phyloP scores from a whole-genome alignment of 2,113 vertebrate species.

The Anolis sagrei region DNA sequence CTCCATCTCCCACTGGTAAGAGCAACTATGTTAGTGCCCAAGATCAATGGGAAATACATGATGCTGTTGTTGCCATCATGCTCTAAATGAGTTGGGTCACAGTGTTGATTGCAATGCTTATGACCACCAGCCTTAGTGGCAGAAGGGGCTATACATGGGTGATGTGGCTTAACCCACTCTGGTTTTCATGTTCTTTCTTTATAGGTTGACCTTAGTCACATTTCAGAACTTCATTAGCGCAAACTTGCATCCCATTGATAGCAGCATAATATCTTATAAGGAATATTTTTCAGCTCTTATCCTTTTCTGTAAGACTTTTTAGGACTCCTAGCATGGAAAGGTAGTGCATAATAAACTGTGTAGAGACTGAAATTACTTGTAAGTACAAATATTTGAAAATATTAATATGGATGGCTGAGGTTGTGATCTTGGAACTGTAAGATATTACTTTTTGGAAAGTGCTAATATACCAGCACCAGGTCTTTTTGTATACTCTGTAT shows the following conservation, averaged over 20 bases:
- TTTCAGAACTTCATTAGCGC: neutral
- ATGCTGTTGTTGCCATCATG: too few relatives aligned
- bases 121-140: neutral
- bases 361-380: neutral
- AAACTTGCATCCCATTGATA: too few relatives aligned
- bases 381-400: constrained; percentile 2
- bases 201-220: neutral
- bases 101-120: neutral
- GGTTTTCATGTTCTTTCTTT: neutral
- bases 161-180: neutral
- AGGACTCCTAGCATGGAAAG: neutral
- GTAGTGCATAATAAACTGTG: neutral
- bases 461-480: neutral
- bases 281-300: neutral
- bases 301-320: neutral
- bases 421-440: neutral
- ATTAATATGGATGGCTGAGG: neutral
- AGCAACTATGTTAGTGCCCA: too few relatives aligned
- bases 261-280: neutral
- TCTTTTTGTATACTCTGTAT: neutral
- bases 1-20: too few relatives aligned
- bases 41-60: too few relatives aligned
- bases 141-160: neutral
- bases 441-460: neutral
- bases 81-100: neutral